phyloP scores from a whole-genome alignment of 1,140 invertebrate species.

The Odontomachus brunneus region DNA sequence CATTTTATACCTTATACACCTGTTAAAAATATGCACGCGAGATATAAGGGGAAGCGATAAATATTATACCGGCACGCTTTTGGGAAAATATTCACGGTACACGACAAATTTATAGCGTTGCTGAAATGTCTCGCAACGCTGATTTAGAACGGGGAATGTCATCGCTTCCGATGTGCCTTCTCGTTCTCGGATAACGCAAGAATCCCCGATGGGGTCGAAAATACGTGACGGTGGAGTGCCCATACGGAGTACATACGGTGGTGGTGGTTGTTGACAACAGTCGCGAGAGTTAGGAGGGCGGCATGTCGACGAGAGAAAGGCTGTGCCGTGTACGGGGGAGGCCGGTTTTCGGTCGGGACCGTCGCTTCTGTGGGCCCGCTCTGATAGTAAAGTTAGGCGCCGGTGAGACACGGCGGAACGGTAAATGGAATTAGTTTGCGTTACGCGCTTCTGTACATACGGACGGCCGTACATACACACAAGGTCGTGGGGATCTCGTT shows the following conservation, averaged over 20 bases:
- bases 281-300: conserved; percentile 21
- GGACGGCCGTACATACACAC: conserved; percentile 33
- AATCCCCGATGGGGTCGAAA: conserved; percentile 38
- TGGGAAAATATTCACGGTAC: too few relatives aligned
- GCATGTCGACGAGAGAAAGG: conserved; percentile 37
- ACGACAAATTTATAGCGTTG: neutral
- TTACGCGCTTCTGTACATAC: conserved; percentile 44
- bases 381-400: conserved; percentile 60
- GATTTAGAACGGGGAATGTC: neutral
- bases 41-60: too few relatives aligned
- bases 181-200: conserved; percentile 7
- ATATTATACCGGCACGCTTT: too few relatives aligned
- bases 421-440: conserved; percentile 73
- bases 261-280: conserved; percentile 36
- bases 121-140: neutral
- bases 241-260: conserved; percentile 16
- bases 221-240: conserved; percentile 29
- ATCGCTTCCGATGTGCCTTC: conserved; percentile 15
- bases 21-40: too few relatives aligned
- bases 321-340: neutral
- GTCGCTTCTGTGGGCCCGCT: conserved; percentile 22
- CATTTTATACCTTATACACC: too few relatives aligned
- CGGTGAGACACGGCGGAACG: conserved; percentile 38
- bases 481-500: conserved; percentile 41
- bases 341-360: conserved; percentile 42